A percentile compares a stretch with the other conserved stretches of the same genome.
Evolutionary conservation across 35 echinoderm and acorn worm genomes (phyloP).

Genomic region (Strongylocentrotus purpuratus): DNA sequence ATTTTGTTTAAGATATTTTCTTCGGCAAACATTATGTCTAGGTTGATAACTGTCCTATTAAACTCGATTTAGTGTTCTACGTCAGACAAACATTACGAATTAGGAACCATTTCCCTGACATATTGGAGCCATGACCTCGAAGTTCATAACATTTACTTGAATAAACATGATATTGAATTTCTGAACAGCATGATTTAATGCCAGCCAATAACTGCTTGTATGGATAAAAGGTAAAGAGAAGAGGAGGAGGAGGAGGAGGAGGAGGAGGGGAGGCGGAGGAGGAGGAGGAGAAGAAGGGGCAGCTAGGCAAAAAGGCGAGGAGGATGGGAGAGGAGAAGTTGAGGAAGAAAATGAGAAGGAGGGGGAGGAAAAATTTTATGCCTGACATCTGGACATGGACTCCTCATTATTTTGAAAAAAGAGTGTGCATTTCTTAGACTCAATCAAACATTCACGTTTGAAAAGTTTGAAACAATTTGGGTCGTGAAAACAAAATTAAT

Average conservation of each 20-base stretch:
- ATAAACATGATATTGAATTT: background rate
- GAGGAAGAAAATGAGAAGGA: background rate
- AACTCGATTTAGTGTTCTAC: background rate
- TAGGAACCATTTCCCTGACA: background rate
- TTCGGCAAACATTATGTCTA: no score
- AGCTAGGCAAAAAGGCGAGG: background rate
- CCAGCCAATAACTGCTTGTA: background rate
- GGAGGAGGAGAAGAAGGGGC: no score
- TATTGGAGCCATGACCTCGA: background rate
- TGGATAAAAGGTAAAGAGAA: background rate
- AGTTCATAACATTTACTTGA: background rate
- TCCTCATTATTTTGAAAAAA: no score
- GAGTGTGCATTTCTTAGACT: no score
- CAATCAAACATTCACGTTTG: no score
- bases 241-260: background rate
- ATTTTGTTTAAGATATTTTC: background rate
- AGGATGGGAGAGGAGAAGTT: background rate
- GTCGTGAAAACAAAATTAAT: no score
- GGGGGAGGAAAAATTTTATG: background rate
- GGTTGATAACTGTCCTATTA: no score
- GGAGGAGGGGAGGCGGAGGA: background rate
- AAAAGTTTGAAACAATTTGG: no score
- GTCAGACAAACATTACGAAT: no score
- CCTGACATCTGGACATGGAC: no score
- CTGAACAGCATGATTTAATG: background rate